These are phyloP conservation scores for Aleiodes leptofemur DNA, from an alignment of 2,888 invertebrate species.

Conservation along the genomic window DNA sequence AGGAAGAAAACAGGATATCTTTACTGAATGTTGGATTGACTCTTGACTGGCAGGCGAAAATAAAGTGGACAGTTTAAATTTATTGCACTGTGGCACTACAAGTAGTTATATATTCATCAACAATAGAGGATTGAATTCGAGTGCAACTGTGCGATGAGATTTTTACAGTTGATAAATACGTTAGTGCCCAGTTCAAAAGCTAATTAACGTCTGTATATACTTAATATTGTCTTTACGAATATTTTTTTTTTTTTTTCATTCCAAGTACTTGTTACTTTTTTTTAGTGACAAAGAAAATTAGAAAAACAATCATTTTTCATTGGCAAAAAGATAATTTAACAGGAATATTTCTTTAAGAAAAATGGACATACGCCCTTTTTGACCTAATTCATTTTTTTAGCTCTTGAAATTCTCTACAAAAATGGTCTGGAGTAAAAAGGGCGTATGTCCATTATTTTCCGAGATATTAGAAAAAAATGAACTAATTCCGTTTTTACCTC, in stretches of 20 bases:
- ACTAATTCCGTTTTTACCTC: no score
- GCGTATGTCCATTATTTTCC: background rate
- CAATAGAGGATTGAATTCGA: constrained; percentile 37
- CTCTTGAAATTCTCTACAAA: no score
- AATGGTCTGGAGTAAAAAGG: no score
- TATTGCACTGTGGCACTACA: constrained; percentile 30
- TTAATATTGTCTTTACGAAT: background rate
- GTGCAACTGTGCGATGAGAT: constrained; percentile 40
- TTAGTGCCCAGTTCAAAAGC: constrained; percentile 35
- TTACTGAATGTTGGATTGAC: constrained; percentile 35
- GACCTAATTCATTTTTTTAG: no score
- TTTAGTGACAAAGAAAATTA: constrained; percentile 1
- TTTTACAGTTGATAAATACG: constrained; percentile 39
- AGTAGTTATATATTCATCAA: constrained; percentile 27
- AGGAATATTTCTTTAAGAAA: no score
- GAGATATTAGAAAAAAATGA: background rate
- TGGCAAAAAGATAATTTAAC: no score
- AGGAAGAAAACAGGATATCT: constrained; percentile 40
- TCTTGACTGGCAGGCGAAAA: constrained; percentile 41
- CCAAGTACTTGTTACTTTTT: background rate
- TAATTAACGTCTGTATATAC: constrained; percentile 39
- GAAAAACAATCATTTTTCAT: no score
- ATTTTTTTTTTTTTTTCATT: constrained; percentile 2
- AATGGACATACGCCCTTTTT: no score
- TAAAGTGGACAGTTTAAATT: constrained; percentile 39